Evolutionary conservation across 2,113 vertebrate genomes (phyloP).

Genomic region (Hyla sarda): DNA sequence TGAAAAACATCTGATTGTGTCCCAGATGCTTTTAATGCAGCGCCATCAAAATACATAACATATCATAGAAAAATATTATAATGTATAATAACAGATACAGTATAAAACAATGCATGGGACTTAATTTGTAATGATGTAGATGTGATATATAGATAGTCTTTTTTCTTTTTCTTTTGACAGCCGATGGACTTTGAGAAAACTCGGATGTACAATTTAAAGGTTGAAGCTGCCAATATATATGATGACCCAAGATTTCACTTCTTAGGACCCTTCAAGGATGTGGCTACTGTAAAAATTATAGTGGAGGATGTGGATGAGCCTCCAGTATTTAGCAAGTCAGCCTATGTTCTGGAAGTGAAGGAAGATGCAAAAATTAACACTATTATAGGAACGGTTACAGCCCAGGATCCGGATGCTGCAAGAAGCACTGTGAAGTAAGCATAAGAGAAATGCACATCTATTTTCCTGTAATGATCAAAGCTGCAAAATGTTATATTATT

Average conservation of each 20-base stretch:
- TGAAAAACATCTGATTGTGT: neutral
- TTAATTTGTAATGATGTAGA: neutral
- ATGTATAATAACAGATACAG: neutral
- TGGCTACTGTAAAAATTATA: conserved; percentile 82
- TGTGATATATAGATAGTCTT: neutral
- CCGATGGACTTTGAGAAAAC: conserved; percentile 90
- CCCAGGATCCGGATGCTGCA: conserved; percentile 85
- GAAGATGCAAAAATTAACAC: conserved; percentile 83
- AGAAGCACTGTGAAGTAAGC: conserved; percentile 89
- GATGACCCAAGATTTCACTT: conserved; percentile 85
- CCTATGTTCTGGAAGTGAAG: conserved; percentile 88
- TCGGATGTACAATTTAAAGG: conserved; percentile 82
- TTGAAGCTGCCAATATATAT: conserved; percentile 89
- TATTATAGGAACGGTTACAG: conserved; percentile 82
- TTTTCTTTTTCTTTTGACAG: conserved; percentile 66
- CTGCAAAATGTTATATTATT: conserved; percentile 36
- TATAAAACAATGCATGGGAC: neutral
- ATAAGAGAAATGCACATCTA: conserved; percentile 37
- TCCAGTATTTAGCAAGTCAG: conserved; percentile 83
- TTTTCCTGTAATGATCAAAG: conserved; percentile 37
- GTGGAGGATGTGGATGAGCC: conserved; percentile 95
- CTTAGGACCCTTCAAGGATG: conserved; percentile 87
- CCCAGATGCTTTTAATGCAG: neutral
- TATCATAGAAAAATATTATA: neutral
- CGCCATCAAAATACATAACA: neutral